phyloP scores from a whole-genome alignment of 2,113 vertebrate genomes.

The Scomber japonicus region DNA sequence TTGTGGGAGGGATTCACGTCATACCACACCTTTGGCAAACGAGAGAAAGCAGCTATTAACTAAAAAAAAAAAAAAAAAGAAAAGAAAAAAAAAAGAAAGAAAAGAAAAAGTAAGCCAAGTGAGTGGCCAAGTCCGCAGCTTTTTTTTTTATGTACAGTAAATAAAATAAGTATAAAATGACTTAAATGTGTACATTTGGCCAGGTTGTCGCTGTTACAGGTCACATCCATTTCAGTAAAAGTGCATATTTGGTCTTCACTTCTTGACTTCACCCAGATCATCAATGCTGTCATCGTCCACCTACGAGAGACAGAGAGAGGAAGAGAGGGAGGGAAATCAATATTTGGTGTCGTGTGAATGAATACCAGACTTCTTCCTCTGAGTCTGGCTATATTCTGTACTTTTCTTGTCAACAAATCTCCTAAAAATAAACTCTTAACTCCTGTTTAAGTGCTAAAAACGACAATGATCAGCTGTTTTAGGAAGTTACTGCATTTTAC shows the following conservation, averaged over 20 bases:
- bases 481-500: no score
- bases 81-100: conserved; percentile 54
- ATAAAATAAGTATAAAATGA: conserved; percentile 90
- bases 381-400: no score
- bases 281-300: conserved; percentile 99
- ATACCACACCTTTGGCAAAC: conserved; percentile 93
- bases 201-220: conserved; percentile 85
- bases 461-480: no score
- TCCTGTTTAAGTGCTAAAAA: no score
- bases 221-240: conserved; percentile 88
- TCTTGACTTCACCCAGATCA: conserved; percentile 98
- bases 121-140: conserved; percentile 84
- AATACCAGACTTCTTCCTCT: no score
- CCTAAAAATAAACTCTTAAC: no score
- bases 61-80: conserved; percentile 78
- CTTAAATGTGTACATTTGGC: conserved; percentile 89
- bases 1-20: conserved; percentile 84
- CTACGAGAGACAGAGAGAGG: conserved; percentile 71
- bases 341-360: neutral
- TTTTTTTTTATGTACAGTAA: conserved; percentile 90
- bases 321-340: neutral
- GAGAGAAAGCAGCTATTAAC: conserved; percentile 90
- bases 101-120: conserved; percentile 81
- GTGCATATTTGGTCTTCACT: conserved; percentile 90
- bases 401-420: no score